A percentile compares a stretch with the other conserved stretches of the same genome.
These are phyloP conservation scores for Tympanuchus pallidicinctus DNA, from an alignment of 2,113 vertebrate genomes.

Conservation along the genomic window DNA sequence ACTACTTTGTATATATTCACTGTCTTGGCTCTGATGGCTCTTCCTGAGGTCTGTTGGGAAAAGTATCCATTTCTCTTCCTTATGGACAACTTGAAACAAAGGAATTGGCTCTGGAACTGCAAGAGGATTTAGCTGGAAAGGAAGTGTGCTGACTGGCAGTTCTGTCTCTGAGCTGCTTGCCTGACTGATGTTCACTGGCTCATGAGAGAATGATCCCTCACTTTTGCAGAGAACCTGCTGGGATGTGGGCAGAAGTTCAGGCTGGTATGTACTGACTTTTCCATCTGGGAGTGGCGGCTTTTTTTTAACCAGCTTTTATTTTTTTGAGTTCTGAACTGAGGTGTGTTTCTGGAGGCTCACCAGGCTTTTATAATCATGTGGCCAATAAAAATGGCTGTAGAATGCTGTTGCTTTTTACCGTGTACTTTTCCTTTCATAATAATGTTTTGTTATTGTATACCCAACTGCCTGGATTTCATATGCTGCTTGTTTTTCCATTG, in stretches of 20 bases:
- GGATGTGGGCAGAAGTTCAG: background rate
- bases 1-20: background rate
- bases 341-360: background rate
- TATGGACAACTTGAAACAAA: background rate
- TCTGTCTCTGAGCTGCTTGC: background rate
- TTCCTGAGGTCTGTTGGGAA: background rate
- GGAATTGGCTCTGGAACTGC: background rate
- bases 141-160: background rate
- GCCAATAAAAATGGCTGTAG: background rate
- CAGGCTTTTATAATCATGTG: background rate
- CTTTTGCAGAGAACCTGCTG: background rate
- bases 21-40: background rate
- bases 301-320: background rate
- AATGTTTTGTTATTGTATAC: background rate
- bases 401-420: background rate
- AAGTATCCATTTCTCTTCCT: background rate
- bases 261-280: background rate
- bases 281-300: background rate
- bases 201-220: background rate
- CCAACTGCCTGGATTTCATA: background rate
- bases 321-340: background rate
- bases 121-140: background rate
- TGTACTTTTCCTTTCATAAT: background rate
- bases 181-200: background rate
- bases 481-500: background rate